These are phyloP conservation scores for Eremophila alpestris DNA, from an alignment of 2,797 vertebrate genomes.

Conservation along the genomic window DNA sequence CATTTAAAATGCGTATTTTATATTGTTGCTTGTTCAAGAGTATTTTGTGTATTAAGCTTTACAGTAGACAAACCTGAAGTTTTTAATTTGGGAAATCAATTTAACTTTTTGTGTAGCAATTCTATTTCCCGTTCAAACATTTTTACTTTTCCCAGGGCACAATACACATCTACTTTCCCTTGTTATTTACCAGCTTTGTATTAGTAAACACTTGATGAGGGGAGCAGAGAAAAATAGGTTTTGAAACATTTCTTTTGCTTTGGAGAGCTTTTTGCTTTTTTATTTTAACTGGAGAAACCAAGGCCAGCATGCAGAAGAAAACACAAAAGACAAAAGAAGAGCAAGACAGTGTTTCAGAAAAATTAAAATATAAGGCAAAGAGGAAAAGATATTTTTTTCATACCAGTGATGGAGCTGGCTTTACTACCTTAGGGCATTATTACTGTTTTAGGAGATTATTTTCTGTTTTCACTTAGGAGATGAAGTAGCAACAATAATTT, in stretches of 20 bases:
- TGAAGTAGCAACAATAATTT: background rate
- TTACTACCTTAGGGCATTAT: background rate
- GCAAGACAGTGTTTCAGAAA: background rate
- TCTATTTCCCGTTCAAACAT: background rate
- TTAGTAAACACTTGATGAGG: background rate
- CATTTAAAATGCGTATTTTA: background rate
- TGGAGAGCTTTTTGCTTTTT: background rate
- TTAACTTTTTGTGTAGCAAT: background rate
- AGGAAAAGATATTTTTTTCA: background rate
- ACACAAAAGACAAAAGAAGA: background rate
- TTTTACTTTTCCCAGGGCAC: background rate
- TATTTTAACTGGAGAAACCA: background rate
- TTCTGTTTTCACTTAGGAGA: background rate
- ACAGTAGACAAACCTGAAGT: background rate
- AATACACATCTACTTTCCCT: background rate
- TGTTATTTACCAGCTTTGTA: background rate
- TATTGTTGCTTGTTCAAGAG: background rate
- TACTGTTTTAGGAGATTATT: background rate
- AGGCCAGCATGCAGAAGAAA: background rate
- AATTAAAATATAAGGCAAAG: background rate
- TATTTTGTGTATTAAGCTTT: background rate
- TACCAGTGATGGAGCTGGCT: background rate
- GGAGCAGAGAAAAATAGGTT: background rate
- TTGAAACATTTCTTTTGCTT: background rate
- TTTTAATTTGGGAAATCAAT: background rate